Evolutionary conservation across 2,113 vertebrate genomes (phyloP).

Genomic region (Chitala chitala): DNA sequence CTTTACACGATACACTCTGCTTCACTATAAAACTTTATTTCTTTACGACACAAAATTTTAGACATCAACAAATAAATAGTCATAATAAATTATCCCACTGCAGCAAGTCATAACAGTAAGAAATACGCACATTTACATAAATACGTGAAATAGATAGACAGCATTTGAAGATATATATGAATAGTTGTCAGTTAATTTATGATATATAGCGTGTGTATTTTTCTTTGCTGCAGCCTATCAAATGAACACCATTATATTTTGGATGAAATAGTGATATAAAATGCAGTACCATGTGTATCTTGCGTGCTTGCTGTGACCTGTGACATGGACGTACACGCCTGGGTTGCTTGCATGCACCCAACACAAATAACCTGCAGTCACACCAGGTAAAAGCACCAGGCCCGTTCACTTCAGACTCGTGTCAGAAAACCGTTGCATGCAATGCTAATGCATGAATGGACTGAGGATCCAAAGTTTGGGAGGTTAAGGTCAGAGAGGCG

Average conservation of each 20-base stretch:
- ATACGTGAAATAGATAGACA: not conserved
- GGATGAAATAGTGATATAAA: no score
- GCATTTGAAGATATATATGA: not conserved
- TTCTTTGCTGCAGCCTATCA: not conserved
- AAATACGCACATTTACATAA: slow-evolving; percentile 25
- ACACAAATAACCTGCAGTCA: no score
- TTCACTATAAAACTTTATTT: slow-evolving; percentile 37
- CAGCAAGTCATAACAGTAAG: slow-evolving; percentile 39
- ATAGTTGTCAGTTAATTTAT: slow-evolving; percentile 5
- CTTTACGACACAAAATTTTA: slow-evolving; percentile 9
- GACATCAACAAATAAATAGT: slow-evolving; percentile 57
- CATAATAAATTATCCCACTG: slow-evolving; percentile 64
- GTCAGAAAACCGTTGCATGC: not conserved
- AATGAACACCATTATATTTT: no score
- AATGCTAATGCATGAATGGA: not conserved
- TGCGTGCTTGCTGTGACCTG: no score
- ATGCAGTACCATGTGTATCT: no score
- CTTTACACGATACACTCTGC: slow-evolving; percentile 33
- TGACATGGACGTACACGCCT: no score
- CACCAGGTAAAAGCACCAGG: no score
- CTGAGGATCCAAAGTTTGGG: not conserved
- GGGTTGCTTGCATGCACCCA: no score
- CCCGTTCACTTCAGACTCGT: no score
- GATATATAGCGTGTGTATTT: not conserved
- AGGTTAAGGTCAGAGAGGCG: no score